Conservation (phyloP, 2,888 invertebrate species). For the Atrina japonica region DNA sequence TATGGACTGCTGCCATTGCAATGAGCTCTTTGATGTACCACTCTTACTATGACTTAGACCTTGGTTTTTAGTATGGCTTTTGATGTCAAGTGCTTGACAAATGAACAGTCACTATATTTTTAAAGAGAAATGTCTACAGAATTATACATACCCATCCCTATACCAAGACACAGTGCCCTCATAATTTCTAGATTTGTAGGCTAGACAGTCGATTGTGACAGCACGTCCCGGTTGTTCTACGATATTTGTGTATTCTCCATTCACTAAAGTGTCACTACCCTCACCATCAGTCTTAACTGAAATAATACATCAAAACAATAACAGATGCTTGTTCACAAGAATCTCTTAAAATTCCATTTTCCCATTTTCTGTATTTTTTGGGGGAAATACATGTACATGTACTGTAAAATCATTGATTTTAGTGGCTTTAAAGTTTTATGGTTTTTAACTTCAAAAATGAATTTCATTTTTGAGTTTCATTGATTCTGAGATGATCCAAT, state of each 20-base stretch:
- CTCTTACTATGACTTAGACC: too few relatives aligned
- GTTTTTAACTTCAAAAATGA: too few relatives aligned
- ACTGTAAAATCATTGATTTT: too few relatives aligned
- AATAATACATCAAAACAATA: background rate
- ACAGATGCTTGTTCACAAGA: background rate
- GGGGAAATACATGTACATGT: too few relatives aligned
- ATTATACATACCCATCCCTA: conserved; percentile 85
- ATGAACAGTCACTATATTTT: background rate
- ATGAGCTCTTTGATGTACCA: too few relatives aligned
- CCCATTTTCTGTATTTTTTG: too few relatives aligned
- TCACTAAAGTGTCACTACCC: conserved; percentile 8
- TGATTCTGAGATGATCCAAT: too few relatives aligned
- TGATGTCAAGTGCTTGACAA: too few relatives aligned
- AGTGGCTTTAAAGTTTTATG: too few relatives aligned
- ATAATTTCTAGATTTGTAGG: conserved; percentile 54
- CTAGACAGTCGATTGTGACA: conserved; percentile 65
- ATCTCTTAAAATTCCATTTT: conserved; percentile 9
- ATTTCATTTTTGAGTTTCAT: too few relatives aligned
- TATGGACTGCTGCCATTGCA: too few relatives aligned
- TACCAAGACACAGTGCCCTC: conserved; percentile 89
- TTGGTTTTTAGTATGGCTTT: too few relatives aligned
- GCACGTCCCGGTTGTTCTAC: conserved; percentile 62
- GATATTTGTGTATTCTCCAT: conserved; percentile 40
- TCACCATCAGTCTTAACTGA: conserved; percentile 15
- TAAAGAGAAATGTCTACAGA: background rate